Conservation (phyloP, 1,140 invertebrate genomes). For the Elysia chlorotica region DNA sequence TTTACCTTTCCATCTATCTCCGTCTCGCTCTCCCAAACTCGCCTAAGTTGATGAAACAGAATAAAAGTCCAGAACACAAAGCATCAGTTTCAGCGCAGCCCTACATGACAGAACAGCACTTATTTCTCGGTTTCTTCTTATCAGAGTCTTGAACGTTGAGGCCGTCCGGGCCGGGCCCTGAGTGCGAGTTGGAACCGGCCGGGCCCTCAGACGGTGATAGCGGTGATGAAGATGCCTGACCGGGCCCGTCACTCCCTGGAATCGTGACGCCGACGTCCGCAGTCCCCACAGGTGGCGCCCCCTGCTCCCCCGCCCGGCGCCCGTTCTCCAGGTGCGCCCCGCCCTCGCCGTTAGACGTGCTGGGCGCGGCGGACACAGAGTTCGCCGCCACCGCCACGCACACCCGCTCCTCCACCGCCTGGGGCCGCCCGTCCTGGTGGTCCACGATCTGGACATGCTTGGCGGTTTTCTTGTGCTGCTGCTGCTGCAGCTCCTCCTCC, state of each 20-base stretch:
- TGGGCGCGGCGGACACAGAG: conserved; percentile 1
- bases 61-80: too few relatives aligned
- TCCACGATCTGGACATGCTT: conserved; percentile 6
- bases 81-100: too few relatives aligned
- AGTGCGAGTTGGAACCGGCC: neutral
- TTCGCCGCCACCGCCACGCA: neutral
- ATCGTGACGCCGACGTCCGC: conserved; percentile 21
- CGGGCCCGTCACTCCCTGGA: conserved; percentile 14
- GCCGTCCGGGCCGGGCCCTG: neutral
- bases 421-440: neutral
- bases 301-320: conserved; percentile 13
- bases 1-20: too few relatives aligned
- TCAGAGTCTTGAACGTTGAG: conserved; percentile 10
- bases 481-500: neutral
- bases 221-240: too few relatives aligned
- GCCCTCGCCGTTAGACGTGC: neutral
- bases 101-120: conserved; percentile 28
- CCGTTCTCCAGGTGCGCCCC: conserved; percentile 23
- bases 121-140: conserved; percentile 22
- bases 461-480: neutral
- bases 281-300: neutral
- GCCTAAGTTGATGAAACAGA: too few relatives aligned
- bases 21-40: too few relatives aligned
- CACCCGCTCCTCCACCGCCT: conserved; percentile 22
- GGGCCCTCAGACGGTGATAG: neutral